These are phyloP conservation scores for Gila orcuttii DNA, from an alignment of 2,113 vertebrate genomes.

Conservation along the genomic window DNA sequence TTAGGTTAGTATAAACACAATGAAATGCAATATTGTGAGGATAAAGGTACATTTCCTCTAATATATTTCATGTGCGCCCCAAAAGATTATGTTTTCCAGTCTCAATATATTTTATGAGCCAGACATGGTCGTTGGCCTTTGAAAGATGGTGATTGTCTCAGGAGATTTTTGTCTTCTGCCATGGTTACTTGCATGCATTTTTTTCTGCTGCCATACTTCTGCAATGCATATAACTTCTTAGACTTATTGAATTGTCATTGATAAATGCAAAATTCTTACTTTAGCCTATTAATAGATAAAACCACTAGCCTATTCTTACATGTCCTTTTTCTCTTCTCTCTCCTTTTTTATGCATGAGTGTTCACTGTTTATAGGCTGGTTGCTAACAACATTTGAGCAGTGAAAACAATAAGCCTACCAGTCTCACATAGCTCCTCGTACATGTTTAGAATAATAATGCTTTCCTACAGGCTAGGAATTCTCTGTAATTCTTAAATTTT, in stretches of 20 bases:
- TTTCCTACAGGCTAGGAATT: neutral
- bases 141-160: constrained; percentile 23
- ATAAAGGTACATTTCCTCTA: neutral
- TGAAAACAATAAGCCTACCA: neutral
- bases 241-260: neutral
- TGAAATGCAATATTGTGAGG: neutral
- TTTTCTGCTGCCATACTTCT: constrained; percentile 3
- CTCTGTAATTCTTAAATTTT: neutral
- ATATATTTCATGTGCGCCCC: neutral
- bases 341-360: neutral
- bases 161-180: constrained; percentile 24
- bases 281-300: neutral
- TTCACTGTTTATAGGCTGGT: constrained; percentile 46
- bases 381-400: constrained; percentile 49
- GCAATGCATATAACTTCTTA: neutral
- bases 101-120: neutral
- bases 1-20: neutral
- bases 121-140: neutral
- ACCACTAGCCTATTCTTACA: neutral
- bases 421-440: neutral
- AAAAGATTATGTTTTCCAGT: neutral
- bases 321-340: neutral
- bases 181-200: constrained; percentile 36
- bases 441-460: neutral
- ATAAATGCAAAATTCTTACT: neutral